Evolutionary conservation across 2,888 invertebrate species (phyloP), one percentile per base, ranked within the genome.

Genomic region (Cosmorhoe ocellata): DNA sequence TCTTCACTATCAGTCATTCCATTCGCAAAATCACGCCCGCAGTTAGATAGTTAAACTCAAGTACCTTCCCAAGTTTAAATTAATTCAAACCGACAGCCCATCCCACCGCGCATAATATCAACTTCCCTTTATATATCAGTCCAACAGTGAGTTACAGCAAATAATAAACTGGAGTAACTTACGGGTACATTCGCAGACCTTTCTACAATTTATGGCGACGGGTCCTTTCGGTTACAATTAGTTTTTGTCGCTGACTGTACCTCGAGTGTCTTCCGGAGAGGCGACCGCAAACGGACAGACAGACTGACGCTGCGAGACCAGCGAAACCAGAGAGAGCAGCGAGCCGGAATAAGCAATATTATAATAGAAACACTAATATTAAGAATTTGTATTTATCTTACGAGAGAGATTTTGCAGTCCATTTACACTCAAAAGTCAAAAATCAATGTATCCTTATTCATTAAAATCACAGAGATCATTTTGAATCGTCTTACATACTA

Each of bases 161-260:
- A 63, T 63, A 63, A 61, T 63, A 61, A 65, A 62, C 62, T 53
- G 45, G 45, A 58, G 53, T 34, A 40, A 43, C 43, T 49, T 51
- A 52, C 53, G 58, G 64, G 53, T 62, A 59, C 59, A 56, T 56
- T 54, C 59, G 36, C 50, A 43, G 52, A 54, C 61, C 64, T 58
- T 60, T 56, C 42, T 32, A 30, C 41, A 76, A 82, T 84, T 86
- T 85, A 86, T 82, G 69, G 74, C 68, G 56, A 62, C 59, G 61
- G 66, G 68, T 64, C 68, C 76, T 75, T 69, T 73, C 56, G 64
- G 67, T 63, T 74, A 64, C 65, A 81, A 85, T 85, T 84, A 86
- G 87, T 88, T 88, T 86, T 86, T 85, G 84, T 69, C 61, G 73
- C 74, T 69, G 64, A 70, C 69, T 68, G 67, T 63, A 57, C 68